Conservation (phyloP, 2,797 vertebrate species). For the Epinephelus coioides region DNA sequence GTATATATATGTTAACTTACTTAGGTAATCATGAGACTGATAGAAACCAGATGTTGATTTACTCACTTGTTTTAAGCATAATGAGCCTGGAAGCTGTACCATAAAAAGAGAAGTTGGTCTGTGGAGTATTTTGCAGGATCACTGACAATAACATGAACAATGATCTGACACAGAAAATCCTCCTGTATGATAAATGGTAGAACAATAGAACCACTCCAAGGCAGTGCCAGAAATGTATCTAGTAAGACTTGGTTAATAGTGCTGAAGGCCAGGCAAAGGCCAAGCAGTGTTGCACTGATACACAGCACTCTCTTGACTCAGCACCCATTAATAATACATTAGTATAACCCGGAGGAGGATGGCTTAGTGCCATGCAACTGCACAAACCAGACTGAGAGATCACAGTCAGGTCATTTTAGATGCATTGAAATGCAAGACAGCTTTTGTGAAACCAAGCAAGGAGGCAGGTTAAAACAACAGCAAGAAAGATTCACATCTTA, state of each 20-base stretch:
- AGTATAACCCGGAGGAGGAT: not conserved
- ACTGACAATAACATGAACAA: not conserved
- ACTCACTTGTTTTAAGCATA: too few relatives aligned
- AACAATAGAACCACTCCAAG: not conserved
- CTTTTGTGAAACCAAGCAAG: not conserved
- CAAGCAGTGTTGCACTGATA: not conserved
- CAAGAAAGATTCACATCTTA: too few relatives aligned
- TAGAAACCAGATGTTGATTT: too few relatives aligned
- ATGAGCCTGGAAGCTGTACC: too few relatives aligned
- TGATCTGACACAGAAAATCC: not conserved
- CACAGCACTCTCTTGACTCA: slow-evolving; percentile 14
- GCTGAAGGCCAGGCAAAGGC: slow-evolving; percentile 9
- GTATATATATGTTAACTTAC: too few relatives aligned
- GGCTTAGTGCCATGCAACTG: not conserved
- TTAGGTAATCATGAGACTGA: too few relatives aligned
- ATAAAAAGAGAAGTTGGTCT: too few relatives aligned
- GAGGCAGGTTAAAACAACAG: not conserved
- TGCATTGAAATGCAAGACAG: not conserved
- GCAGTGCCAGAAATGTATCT: not conserved
- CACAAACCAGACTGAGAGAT: not conserved
- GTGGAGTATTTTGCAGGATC: not conserved
- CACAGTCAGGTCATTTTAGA: not conserved
- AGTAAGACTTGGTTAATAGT: not conserved
- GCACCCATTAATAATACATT: slow-evolving; percentile 27
- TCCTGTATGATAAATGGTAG: too few relatives aligned